phyloP scores from a whole-genome alignment of 2,113 vertebrate species.

The Carassius gibelio region DNA sequence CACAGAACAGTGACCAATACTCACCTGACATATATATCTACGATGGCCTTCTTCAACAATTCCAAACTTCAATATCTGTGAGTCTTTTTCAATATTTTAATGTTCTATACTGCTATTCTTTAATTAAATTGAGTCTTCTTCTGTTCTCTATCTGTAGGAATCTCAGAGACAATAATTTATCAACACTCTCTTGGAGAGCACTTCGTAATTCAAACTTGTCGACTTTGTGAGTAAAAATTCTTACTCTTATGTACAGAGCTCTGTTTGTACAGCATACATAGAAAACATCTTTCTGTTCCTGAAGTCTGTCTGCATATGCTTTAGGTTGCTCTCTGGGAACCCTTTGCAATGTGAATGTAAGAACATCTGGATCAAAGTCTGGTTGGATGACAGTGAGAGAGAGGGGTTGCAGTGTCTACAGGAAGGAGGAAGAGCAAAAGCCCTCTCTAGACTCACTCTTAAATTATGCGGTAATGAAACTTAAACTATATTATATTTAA shows the following conservation, averaged over 20 bases:
- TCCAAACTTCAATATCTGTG: constrained; percentile 92
- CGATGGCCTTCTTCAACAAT: constrained; percentile 89
- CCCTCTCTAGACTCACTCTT: constrained; percentile 81
- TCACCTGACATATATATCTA: constrained; percentile 85
- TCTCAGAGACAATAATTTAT: constrained; percentile 91
- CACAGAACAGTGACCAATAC: constrained; percentile 91
- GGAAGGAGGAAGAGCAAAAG: constrained; percentile 77
- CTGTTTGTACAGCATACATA: not conserved
- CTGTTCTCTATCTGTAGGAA: constrained; percentile 77
- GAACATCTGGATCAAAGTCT: constrained; percentile 93
- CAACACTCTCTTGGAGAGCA: constrained; percentile 89
- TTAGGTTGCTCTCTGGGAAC: constrained; percentile 88
- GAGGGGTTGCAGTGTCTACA: constrained; percentile 86
- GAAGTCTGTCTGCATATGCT: not conserved
- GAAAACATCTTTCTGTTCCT: not conserved
- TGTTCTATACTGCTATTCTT: not conserved
- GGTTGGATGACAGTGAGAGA: constrained; percentile 79
- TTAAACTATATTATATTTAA: too few relatives aligned
- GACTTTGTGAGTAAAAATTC: constrained; percentile 76
- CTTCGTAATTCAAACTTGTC: constrained; percentile 87
- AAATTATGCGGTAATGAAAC: constrained; percentile 87
- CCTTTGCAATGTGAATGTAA: constrained; percentile 92
- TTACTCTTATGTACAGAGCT: not conserved
- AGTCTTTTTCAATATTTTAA: not conserved
- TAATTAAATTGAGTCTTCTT: not conserved